Evolutionary conservation across 2,113 vertebrate species (phyloP).

Genomic region (Peromyscus leucopus): DNA sequence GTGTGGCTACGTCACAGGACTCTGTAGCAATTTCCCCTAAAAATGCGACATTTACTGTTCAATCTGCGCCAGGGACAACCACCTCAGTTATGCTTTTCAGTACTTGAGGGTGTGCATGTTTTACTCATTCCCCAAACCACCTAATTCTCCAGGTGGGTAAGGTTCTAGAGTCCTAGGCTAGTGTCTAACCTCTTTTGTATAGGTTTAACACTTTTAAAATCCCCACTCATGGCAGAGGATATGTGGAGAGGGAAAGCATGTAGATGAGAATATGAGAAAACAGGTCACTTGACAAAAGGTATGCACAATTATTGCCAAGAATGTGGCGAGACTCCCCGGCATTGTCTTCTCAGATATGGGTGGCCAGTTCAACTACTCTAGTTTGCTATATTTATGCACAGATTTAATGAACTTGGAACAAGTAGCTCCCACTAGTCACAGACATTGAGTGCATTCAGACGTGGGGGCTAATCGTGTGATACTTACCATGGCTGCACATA

Average conservation of each 20-base stretch:
- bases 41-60: not conserved
- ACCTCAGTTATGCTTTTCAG: not conserved
- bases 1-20: not conserved
- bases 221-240: not conserved
- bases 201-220: not conserved
- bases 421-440: not conserved
- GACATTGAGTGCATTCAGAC: not conserved
- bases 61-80: not conserved
- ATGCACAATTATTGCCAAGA: not conserved
- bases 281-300: conserved; percentile 10
- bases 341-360: not conserved
- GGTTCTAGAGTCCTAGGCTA: not conserved
- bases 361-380: not conserved
- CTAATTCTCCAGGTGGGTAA: not conserved
- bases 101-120: not conserved
- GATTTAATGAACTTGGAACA: not conserved
- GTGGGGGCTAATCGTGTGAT: not conserved
- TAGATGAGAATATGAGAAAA: not conserved
- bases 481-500: not conserved
- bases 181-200: not conserved
- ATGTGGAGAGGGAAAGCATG: not conserved
- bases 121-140: not conserved
- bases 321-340: not conserved
- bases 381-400: not conserved
- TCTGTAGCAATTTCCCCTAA: not conserved